Evolutionary conservation across 2,888 invertebrate species (phyloP).

Genomic region (Chesias legatella): DNA sequence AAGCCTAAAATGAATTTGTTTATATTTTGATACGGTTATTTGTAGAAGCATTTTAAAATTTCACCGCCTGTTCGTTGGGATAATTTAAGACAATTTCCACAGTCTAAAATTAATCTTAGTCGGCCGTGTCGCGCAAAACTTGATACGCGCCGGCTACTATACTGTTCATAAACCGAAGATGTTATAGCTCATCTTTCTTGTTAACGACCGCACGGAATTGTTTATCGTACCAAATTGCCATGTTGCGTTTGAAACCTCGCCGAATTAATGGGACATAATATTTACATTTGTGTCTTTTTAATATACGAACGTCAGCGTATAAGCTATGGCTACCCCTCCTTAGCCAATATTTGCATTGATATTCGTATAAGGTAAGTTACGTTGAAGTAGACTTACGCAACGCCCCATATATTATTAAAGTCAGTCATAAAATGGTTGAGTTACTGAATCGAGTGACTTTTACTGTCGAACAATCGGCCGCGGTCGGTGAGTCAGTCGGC

Average conservation of each 20-base stretch:
- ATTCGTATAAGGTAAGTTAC: slow-evolving; percentile 47
- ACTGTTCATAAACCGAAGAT: slow-evolving; percentile 73
- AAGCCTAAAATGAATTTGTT: slow-evolving; percentile 11
- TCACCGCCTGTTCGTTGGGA: slow-evolving; percentile 32
- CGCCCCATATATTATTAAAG: slow-evolving; percentile 73
- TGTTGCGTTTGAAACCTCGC: slow-evolving; percentile 50
- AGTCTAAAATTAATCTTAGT: slow-evolving; percentile 33
- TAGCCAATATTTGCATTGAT: slow-evolving; percentile 52
- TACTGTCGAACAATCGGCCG: slow-evolving; percentile 70
- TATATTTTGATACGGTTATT: slow-evolving; percentile 19
- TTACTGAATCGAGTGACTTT: slow-evolving; percentile 74
- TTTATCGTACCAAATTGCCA: slow-evolving; percentile 72
- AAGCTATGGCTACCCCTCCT: slow-evolving; percentile 32
- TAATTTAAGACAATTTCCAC: slow-evolving; percentile 32
- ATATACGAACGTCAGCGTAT: slow-evolving; percentile 38
- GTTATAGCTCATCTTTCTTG: slow-evolving; percentile 78
- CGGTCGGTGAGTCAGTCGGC: slow-evolving; percentile 69
- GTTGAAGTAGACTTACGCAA: slow-evolving; percentile 65
- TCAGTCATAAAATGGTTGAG: slow-evolving; percentile 70
- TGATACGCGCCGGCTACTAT: slow-evolving; percentile 70
- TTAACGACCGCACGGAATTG: slow-evolving; percentile 73
- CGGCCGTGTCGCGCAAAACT: slow-evolving; percentile 50
- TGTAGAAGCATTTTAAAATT: slow-evolving; percentile 18
- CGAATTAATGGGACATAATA: slow-evolving; percentile 62
- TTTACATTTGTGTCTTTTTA: slow-evolving; percentile 55